A percentile compares a stretch with the other conserved stretches of the same genome.
Conservation (phyloP, 1,140 invertebrate genomes). For the Drosophila nigromelanica region DNA sequence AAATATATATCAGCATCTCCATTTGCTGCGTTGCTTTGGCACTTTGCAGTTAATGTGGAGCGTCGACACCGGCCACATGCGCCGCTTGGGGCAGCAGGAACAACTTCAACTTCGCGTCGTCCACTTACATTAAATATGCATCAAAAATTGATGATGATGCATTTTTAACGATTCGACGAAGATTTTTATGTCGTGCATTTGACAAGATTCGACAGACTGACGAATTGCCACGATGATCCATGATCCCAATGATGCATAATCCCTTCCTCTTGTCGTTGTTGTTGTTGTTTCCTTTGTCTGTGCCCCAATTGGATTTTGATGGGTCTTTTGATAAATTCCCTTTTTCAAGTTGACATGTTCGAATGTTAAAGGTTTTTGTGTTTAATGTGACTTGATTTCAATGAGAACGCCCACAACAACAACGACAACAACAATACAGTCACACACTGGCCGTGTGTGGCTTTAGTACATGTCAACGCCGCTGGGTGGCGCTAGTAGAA, state of each 20-base stretch:
- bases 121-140: slow-evolving; percentile 80
- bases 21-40: slow-evolving; percentile 48
- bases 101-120: slow-evolving; percentile 4
- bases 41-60: slow-evolving; percentile 73
- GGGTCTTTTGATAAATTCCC: slow-evolving; percentile 70
- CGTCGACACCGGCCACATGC: slow-evolving; percentile 17
- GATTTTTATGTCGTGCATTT: slow-evolving; percentile 77
- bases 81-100: slow-evolving; percentile 24
- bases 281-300: slow-evolving; percentile 44
- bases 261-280: not conserved
- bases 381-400: slow-evolving; percentile 34
- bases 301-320: slow-evolving; percentile 76
- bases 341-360: slow-evolving; percentile 14
- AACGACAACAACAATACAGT: slow-evolving; percentile 7
- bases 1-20: slow-evolving; percentile 14
- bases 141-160: slow-evolving; percentile 83
- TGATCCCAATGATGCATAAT: slow-evolving; percentile 8
- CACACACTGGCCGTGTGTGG: not conserved
- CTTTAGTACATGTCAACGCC: slow-evolving; percentile 56
- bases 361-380: slow-evolving; percentile 25
- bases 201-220: slow-evolving; percentile 69
- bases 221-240: slow-evolving; percentile 44
- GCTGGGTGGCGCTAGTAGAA: slow-evolving; percentile 53
- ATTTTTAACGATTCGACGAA: slow-evolving; percentile 80
- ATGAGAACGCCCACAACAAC: slow-evolving; percentile 38